phyloP scores from a whole-genome alignment of 2,113 vertebrate genomes.

The Cyprinodon tularosa region DNA sequence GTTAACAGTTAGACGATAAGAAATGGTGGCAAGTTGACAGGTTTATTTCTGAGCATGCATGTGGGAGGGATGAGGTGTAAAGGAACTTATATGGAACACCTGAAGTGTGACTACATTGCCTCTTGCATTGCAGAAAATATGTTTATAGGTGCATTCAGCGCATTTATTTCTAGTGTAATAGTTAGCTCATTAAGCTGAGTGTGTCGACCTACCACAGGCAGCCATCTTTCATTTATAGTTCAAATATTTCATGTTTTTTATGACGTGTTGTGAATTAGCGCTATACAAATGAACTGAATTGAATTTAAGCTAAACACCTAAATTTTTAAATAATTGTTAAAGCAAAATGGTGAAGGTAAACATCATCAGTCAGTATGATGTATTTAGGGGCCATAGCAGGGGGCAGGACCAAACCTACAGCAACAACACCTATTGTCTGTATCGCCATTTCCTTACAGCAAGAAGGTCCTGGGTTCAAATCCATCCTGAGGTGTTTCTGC shows the following conservation, averaged over 20 bases:
- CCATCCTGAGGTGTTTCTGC: too few relatives aligned
- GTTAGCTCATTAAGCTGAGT: constrained; percentile 1
- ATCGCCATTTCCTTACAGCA: neutral
- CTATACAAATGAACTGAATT: too few relatives aligned
- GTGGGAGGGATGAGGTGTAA: constrained; percentile 47
- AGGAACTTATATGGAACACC: constrained; percentile 48
- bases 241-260: neutral
- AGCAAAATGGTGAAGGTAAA: too few relatives aligned
- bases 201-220: neutral
- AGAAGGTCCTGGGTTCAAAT: neutral
- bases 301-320: too few relatives aligned
- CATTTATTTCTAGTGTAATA: neutral
- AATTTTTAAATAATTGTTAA: too few relatives aligned
- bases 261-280: too few relatives aligned
- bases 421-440: neutral
- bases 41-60: constrained; percentile 67
- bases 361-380: too few relatives aligned
- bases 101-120: constrained; percentile 29
- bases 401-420: too few relatives aligned
- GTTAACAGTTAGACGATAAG: constrained; percentile 76
- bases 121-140: neutral
- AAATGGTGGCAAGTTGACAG: constrained; percentile 65
- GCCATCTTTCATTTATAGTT: neutral
- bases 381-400: too few relatives aligned
- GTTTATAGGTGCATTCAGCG: neutral